Evolutionary conservation across 1,140 invertebrate genomes (phyloP), one percentile per base, ranked within the genome.

Genomic region (Melanaphis sacchari): DNA sequence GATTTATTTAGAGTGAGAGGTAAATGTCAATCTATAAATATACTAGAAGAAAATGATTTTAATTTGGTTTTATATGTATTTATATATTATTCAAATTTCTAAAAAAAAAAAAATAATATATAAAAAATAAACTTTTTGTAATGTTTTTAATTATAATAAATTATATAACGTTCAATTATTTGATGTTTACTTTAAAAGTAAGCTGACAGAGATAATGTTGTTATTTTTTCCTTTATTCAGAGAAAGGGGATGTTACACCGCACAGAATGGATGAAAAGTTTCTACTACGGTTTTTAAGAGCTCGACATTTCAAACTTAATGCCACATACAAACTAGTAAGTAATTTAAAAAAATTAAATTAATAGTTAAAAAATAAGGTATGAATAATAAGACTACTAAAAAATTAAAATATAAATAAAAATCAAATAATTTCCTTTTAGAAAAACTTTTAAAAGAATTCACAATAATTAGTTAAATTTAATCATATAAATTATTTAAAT

Each of bases 241-340:
- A 97, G 94, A 96, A 96, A 90, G 97, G 97, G 40, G 97, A 97
- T 94, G 97, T 97, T 94, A 96, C 96, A 52, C 97, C 97, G 1
- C 96, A 97, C 94, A 95, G 97, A 54, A 97, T 96, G 95, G 98
- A 99, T 95, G 97, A 98, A 94, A 96, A 96, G 11, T 99, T 97
- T 95, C 95, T 99, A 43, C 95, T 98, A 26, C 89, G 97, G 94
- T 99, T 98, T 95, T 95, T 99, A 49, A 96, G 98, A 94, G 97
- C 97, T 0, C 96, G 98, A 94, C 97, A 97, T 95, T 98, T 98
- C 95, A 96, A 97, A 94, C 96, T 98, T 6, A 96, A 97, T 95
- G 96, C 96, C 94, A 97, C 98, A 1, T 97, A 98, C 95, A 96
- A 96, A 95, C 95, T 99, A 96, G 97, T 98, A 95, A 96, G 96